These are phyloP conservation scores for Chitala chitala DNA, from an alignment of 2,113 vertebrate species.

Conservation along the genomic window DNA sequence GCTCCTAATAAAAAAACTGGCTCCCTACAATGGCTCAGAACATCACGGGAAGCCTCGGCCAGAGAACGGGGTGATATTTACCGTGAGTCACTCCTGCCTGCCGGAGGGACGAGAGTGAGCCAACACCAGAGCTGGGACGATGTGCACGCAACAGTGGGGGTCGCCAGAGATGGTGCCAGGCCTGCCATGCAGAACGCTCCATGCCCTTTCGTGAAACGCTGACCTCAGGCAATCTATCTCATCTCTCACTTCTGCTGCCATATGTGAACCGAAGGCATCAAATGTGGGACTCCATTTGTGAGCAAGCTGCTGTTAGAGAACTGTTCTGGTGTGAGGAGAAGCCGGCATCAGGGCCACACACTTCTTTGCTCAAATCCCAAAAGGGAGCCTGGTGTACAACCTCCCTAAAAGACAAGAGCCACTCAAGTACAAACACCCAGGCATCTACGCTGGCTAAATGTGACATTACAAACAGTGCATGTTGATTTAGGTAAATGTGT, in stretches of 20 bases:
- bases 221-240: not conserved
- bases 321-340: not conserved
- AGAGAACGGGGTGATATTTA: not conserved
- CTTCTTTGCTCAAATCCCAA: not conserved
- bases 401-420: not conserved
- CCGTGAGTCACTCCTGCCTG: not conserved
- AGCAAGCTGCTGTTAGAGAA: not conserved
- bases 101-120: not conserved
- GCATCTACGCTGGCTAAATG: not conserved
- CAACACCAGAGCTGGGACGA: not conserved
- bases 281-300: not conserved
- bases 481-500: not conserved
- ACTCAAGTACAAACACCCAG: not conserved
- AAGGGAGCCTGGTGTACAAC: not conserved
- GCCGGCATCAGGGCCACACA: not conserved
- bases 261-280: not conserved
- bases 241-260: not conserved
- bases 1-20: conserved; percentile 9
- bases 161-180: not conserved
- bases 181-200: not conserved
- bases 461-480: not conserved
- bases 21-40: not conserved
- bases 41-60: not conserved
- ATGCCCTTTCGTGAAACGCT: not conserved
- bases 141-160: no score